Evolutionary conservation across 2,797 vertebrate species (phyloP), one percentile per base, ranked within the genome.

Genomic region (Cirrhinus mrigala): DNA sequence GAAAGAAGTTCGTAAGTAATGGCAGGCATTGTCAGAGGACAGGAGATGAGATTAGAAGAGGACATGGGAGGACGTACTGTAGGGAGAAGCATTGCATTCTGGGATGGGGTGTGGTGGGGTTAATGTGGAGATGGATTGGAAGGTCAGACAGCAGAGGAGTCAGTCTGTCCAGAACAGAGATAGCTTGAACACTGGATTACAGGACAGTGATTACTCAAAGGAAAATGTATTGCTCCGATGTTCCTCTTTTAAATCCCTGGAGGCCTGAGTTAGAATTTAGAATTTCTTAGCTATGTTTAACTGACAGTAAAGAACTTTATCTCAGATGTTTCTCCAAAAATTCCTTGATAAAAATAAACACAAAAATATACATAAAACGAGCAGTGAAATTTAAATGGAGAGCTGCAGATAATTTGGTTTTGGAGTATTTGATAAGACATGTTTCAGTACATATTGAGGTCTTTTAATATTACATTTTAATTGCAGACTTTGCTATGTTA

Each of bases 51-150:
- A 52, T 81, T 44, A 76, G 46, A 33, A 46, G 62, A 64, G 79
- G 48, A 56, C 9, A 73, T 18, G 37, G 70, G 56, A 48, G n/a
- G 75, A 79, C 15, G 4, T 15, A 58, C 60, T 58, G 20, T 76
- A 27, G 29, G 52, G 52, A 54, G 29, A 24, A 58, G 64, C 52
- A 40, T 18, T 62, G 85, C 75, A 78, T 82, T 86, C 24, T 78
- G 80, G 74, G 74, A 68, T 29, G 50, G 62, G 79, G 68, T 86
- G 62, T 76, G 58, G 62, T 78, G 73, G 24, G 29, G 71, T 24
- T 52, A 62, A 60, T 77, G 52, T 70, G 54, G 58, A 76, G 24
- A 74, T 69, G 56, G 71, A 60, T 18, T 58, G 20, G 22, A 79
- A 66, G 71, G 77, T 62, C 44, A 70, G 60, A 29, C 50, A 77